Evolutionary conservation across 92 coral and sea anemone genomes (phyloP).

Genomic region (Siderastrea siderea): DNA sequence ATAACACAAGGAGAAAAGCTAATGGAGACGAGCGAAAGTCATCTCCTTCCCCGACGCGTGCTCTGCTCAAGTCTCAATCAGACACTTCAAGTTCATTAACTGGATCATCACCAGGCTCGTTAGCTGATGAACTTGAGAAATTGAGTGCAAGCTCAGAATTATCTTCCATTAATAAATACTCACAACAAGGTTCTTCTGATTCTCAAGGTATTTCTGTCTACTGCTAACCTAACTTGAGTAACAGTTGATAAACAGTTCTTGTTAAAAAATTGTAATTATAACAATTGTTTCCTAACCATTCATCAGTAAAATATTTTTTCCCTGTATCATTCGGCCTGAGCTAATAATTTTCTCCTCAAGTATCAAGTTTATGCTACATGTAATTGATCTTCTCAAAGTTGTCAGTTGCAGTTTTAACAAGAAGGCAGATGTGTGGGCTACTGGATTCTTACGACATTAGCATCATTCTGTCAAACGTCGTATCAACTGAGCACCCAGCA

Average conservation of each 20-base stretch:
- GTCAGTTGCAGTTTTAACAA: constrained; percentile 13
- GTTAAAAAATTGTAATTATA: neutral
- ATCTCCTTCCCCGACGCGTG: constrained; percentile 80
- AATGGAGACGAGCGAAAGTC: constrained; percentile 83
- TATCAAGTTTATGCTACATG: neutral
- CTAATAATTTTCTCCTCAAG: neutral
- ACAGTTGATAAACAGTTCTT: constrained; percentile 1
- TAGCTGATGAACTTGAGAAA: constrained; percentile 88
- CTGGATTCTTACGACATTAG: constrained; percentile 85
- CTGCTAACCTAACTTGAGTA: constrained; percentile 28
- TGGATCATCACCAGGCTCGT: constrained; percentile 90
- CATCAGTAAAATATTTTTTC: too few species aligned
- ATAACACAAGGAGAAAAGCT: constrained; percentile 58
- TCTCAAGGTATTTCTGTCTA: constrained; percentile 67
- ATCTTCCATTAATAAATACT: constrained; percentile 63
- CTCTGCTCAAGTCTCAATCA: constrained; percentile 78
- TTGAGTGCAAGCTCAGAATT: constrained; percentile 80
- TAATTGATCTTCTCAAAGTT: neutral
- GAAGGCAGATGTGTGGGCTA: constrained; percentile 84
- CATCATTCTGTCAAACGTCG: constrained; percentile 13
- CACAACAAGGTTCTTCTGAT: constrained; percentile 52
- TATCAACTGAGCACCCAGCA: neutral
- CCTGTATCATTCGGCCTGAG: neutral
- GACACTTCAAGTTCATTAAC: constrained; percentile 87
- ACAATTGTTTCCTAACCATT: neutral